A percentile compares a stretch with the other conserved stretches of the same genome.
phyloP scores from a whole-genome alignment of 2,113 vertebrate genomes.

The Cheirogaleus medius region DNA sequence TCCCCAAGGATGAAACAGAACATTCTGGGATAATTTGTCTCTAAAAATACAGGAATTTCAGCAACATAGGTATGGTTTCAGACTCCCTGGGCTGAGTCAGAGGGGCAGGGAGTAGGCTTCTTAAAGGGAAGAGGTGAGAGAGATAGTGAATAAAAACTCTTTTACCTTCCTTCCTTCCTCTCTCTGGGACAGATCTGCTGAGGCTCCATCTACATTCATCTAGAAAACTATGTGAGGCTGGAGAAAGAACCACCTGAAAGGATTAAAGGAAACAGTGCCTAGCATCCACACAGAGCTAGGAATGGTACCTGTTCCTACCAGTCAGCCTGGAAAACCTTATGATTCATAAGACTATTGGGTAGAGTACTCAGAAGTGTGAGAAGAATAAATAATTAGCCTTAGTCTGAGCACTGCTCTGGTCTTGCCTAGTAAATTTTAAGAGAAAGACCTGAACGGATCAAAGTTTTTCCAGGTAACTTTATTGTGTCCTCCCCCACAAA shows the following conservation, averaged over 20 bases:
- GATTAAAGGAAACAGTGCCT: not conserved
- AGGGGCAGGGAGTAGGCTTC: not conserved
- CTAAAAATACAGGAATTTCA: constrained; percentile 15
- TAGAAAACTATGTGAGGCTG: not conserved
- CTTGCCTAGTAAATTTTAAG: not conserved
- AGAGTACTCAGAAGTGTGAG: not conserved
- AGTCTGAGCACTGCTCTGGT: not conserved
- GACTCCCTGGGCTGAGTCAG: not conserved
- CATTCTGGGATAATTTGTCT: not conserved
- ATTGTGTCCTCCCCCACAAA: not conserved
- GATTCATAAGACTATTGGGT: not conserved
- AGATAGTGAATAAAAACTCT: not conserved
- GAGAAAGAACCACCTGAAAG: not conserved
- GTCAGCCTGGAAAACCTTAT: not conserved
- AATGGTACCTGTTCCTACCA: not conserved
- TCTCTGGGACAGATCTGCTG: not conserved
- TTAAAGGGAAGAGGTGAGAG: not conserved
- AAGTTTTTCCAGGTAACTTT: constrained; percentile 6
- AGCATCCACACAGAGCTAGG: not conserved
- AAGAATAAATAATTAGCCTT: not conserved
- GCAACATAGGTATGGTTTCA: not conserved
- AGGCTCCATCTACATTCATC: not conserved
- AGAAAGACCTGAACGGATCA: not conserved
- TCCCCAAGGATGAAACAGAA: not conserved
- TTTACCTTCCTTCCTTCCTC: not conserved